phyloP scores from a whole-genome alignment of 2,797 vertebrate genomes.

The Sandelia bainsii region DNA sequence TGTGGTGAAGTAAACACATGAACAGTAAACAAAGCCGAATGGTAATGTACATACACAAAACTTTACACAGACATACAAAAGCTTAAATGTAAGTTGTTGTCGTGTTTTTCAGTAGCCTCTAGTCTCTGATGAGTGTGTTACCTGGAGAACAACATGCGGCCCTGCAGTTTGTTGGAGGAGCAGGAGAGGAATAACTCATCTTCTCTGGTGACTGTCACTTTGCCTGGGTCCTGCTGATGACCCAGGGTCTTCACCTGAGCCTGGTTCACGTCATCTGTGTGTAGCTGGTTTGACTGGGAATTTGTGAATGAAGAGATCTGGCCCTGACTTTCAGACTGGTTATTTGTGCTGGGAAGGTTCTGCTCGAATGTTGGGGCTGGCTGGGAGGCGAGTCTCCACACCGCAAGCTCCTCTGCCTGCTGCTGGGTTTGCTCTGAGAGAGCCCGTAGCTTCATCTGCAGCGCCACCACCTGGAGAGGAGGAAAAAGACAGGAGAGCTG shows the following conservation, averaged over 20 bases:
- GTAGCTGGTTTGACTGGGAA: constrained; percentile 31
- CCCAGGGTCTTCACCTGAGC: constrained; percentile 15
- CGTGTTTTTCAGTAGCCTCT: not conserved
- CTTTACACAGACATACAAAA: no score
- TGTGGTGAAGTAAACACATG: not conserved
- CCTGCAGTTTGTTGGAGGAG: constrained; percentile 67
- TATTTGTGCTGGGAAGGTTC: constrained; percentile 17
- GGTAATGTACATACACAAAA: no score
- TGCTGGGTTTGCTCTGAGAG: constrained; percentile 74
- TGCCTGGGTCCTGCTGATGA: constrained; percentile 24
- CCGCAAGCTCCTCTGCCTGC: constrained; percentile 77
- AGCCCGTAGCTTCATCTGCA: constrained; percentile 72
- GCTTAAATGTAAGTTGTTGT: no score
- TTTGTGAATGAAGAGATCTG: constrained; percentile 13
- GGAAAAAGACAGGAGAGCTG: constrained; percentile 13
- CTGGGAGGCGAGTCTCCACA: constrained; percentile 79
- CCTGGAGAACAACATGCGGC: constrained; percentile 76
- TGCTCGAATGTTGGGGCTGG: constrained; percentile 52
- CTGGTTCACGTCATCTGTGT: constrained; percentile 8
- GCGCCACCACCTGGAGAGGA: constrained; percentile 77
- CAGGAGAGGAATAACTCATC: constrained; percentile 82
- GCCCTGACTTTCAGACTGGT: constrained; percentile 15
- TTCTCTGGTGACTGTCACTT: constrained; percentile 76
- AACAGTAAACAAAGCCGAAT: not conserved
- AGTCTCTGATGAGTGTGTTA: constrained; percentile 44